phyloP scores from a whole-genome alignment of 2,113 vertebrate genomes.

The Campylomormyrus tamandua region DNA sequence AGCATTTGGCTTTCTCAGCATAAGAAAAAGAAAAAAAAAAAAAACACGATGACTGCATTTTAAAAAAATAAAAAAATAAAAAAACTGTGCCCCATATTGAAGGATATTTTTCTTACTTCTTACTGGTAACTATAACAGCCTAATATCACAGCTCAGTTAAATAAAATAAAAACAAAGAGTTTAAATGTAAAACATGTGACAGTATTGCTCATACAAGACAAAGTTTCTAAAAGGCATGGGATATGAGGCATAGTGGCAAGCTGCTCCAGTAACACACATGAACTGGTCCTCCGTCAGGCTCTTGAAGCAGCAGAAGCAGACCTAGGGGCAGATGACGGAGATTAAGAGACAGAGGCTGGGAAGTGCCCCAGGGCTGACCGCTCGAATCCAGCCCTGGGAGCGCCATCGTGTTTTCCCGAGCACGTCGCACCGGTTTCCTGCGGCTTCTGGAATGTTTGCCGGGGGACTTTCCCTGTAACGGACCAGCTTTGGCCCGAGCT shows the following conservation, averaged over 20 bases:
- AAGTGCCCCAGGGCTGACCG: not conserved
- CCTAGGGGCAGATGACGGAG: slow-evolving; percentile 30
- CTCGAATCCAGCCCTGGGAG: not conserved
- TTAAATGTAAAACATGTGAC: slow-evolving; percentile 33
- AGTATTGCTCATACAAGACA: slow-evolving; percentile 52
- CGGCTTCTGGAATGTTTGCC: not conserved
- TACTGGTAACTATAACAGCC: slow-evolving; percentile 38
- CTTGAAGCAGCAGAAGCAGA: slow-evolving; percentile 28
- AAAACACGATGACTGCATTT: not conserved
- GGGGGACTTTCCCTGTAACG: not conserved
- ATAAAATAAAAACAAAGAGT: slow-evolving; percentile 34
- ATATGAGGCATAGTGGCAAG: slow-evolving; percentile 49
- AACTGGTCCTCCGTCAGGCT: slow-evolving; percentile 30
- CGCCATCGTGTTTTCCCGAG: not conserved
- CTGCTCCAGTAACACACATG: slow-evolving; percentile 24
- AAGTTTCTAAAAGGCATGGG: slow-evolving; percentile 35
- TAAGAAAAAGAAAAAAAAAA: not conserved
- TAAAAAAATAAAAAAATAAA: slow-evolving; percentile 7
- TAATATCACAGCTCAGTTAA: slow-evolving; percentile 31
- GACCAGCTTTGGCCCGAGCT: not conserved
- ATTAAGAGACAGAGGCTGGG: not conserved
- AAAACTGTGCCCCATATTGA: slow-evolving; percentile 10
- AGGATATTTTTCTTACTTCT: slow-evolving; percentile 46
- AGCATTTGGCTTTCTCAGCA: slow-evolving; percentile 41
- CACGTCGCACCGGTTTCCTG: not conserved